Conservation (phyloP, 1,140 invertebrate species). For the Uloborus diversus region DNA sequence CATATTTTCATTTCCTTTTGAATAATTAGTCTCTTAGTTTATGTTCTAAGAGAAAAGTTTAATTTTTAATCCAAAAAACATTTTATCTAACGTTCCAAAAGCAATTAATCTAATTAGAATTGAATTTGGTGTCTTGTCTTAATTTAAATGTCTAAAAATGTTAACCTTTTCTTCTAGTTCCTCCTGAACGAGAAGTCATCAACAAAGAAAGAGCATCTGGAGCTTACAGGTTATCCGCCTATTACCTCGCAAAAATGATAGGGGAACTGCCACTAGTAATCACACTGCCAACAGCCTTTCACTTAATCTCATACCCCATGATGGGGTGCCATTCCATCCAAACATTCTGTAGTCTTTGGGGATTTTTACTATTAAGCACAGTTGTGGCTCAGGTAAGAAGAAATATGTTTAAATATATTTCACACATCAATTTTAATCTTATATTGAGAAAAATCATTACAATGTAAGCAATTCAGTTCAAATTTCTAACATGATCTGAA, state of each 20-base stretch:
- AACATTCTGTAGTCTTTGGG: slow-evolving; percentile 76
- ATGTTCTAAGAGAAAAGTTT: no score
- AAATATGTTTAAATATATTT: background rate
- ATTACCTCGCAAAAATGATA: slow-evolving; percentile 86
- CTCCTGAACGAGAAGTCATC: slow-evolving; percentile 81
- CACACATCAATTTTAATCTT: no score
- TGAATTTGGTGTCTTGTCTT: no score
- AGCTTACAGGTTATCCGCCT: slow-evolving; percentile 83
- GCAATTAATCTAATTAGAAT: no score
- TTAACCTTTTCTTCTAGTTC: slow-evolving; percentile 71
- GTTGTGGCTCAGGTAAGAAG: slow-evolving; percentile 76
- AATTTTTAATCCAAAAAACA: no score
- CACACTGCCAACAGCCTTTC: slow-evolving; percentile 80
- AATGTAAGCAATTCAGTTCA: no score
- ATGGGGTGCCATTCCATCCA: slow-evolving; percentile 71
- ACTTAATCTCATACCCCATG: slow-evolving; percentile 82
- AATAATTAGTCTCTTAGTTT: no score
- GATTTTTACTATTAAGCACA: slow-evolving; percentile 79
- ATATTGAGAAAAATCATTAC: no score
- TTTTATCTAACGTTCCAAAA: no score
- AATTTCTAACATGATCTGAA: no score
- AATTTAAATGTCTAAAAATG: background rate
- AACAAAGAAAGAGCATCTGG: slow-evolving; percentile 84
- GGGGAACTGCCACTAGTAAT: slow-evolving; percentile 82
- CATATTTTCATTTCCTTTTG: no score